Evolutionary conservation across 2,888 invertebrate genomes (phyloP).

Genomic region (Galeopsomyia nigrocyanea): DNA sequence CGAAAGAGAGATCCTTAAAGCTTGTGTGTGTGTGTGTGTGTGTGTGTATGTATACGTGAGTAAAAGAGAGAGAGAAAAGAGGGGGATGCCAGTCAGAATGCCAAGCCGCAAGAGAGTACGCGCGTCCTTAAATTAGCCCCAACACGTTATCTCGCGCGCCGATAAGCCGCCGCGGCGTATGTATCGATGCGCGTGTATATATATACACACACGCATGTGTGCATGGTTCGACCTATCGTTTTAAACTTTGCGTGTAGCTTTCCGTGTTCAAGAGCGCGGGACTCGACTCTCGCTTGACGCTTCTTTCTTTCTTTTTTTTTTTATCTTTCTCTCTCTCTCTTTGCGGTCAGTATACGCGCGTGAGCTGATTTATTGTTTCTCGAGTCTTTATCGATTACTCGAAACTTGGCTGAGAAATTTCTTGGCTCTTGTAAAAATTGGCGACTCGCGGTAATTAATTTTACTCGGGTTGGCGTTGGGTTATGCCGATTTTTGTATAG

Average conservation of each 20-base stretch:
- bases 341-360: background rate
- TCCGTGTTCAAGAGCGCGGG: no score
- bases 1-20: conserved; percentile 44
- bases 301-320: no score
- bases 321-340: background rate
- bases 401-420: background rate
- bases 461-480: no score
- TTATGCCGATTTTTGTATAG: no score
- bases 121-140: conserved; percentile 67
- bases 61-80: conserved; percentile 26
- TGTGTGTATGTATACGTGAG: no score
- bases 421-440: background rate
- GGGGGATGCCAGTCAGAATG: conserved; percentile 58
- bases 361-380: background rate
- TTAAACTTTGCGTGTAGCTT: no score
- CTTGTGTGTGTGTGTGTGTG: no score
- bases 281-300: no score
- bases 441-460: background rate
- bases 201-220: no score
- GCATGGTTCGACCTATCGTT: no score
- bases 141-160: conserved; percentile 63
- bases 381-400: no score
- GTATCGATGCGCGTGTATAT: conserved; percentile 18
- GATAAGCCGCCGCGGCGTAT: conserved; percentile 55
- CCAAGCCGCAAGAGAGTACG: conserved; percentile 43